Evolutionary conservation across 2,113 vertebrate species (phyloP), one percentile per base, ranked within the genome.

Genomic region (Clarias magur): DNA sequence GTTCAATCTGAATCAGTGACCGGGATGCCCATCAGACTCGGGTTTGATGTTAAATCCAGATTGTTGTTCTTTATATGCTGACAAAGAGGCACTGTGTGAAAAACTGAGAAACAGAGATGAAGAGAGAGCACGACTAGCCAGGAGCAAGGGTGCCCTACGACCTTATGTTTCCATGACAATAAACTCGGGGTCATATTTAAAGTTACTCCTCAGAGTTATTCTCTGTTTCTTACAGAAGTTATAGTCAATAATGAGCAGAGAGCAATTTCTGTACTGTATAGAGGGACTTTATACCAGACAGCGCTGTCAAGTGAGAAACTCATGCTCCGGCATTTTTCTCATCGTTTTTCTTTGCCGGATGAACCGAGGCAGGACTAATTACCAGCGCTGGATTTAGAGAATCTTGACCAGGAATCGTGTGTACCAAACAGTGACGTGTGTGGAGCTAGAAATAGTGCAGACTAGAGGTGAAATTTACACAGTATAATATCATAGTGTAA

Each of bases 151-250:
- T 85, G 76, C n/a, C 75, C 54, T 9, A 63, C 86, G 72, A 88
- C 87, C 19, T 82, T 62, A 27, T 72, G 84, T 85, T 85, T 60
- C 84, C 73, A 85, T 85, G 84, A 62, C 84, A 54, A 85, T 85
- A 76, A 79, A 27, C 57, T 56, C 73, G 56, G 23, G 21, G 27
- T 54, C 73, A 56, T 67, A 53, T 67, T n/a, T 7, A 30, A 67
- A 67, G 23, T 65, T 75, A 48, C 48, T 48, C 48, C 48, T 25
- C 62, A 53, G 25, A 59, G 53, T 57, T 59, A 10, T 34, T 60
- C 56, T 38, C 60, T 19, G 17, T 34, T 79, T 79, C 59, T 34
- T 67, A 65, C 25, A 16, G 3, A 85, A 79, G 5, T 16, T 48
- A 54, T 56, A 67, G 19, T 78, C 59, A 54, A 48, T 63, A 85